Evolutionary conservation across 2,888 invertebrate species (phyloP), one percentile per base, ranked within the genome.

Genomic region (Acleris laterana): DNA sequence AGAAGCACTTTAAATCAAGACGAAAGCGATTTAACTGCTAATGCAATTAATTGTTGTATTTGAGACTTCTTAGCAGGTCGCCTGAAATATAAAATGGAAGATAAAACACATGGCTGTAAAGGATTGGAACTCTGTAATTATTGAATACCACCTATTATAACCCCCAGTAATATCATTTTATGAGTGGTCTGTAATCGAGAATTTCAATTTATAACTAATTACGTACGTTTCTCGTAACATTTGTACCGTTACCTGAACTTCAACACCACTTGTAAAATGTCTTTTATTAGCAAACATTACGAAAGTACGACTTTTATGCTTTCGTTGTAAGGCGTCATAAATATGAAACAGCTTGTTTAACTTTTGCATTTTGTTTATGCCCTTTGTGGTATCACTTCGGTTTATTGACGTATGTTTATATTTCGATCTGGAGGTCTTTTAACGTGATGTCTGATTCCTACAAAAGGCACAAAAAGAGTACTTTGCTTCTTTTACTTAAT

Each of bases 331-430:
- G 32, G 16, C 20, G 19, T 59, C 48, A 42, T 59, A 49, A 59
- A 59, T 19, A 32, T 49, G n/a, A 20, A 49, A 48, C 49, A 49
- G 32, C 58, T 59, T 49, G 5, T 28, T 59, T 49, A 28, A 32
- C 49, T 59, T 16, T 49, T 16, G 48, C 58, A 49, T 59, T 59
- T 59, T 59, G 32, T 49, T 59, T 59, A 25, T 59, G 32, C 58
- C 7, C 32, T 59, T 59, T 59, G 49, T 32, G 49, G 17, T 25
- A 57, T 17, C 20, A 59, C 58, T 59, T 48, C 48, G 19, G 28
- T 49, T 49, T 59, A 59, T 49, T 48, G 58, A 59, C 17, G 58
- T 48, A 59, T 59, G 58, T 59, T 59, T 59, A 59, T 49, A 28
- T 49, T 59, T 49, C 17, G 58, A 48, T 11, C 62, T 42, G 42